Conservation (phyloP, 92 coral and sea anemone species). For the Epizoanthus fatuus region DNA sequence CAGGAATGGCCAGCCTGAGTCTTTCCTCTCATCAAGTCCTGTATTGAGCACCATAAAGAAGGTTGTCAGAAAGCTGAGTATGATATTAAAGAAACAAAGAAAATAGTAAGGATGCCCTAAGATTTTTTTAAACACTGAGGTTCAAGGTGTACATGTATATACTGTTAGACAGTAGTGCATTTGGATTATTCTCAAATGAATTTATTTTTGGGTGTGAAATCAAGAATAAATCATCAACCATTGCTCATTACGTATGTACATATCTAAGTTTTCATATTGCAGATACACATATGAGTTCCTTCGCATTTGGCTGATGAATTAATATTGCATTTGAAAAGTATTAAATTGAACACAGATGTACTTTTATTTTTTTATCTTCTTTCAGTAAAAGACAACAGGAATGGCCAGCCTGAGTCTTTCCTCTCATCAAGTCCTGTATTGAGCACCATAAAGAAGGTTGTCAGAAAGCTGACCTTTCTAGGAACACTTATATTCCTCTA, state of each 20-base stretch:
- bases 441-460: constrained; percentile 26
- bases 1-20: neutral
- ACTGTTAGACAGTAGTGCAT: too few species aligned
- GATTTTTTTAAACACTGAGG: too few species aligned
- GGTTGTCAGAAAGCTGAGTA: constrained; percentile 47
- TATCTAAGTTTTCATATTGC: too few species aligned
- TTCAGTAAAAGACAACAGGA: constrained; percentile 1
- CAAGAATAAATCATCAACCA: neutral
- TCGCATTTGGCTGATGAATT: too few species aligned
- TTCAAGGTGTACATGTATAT: neutral
- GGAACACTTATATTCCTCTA: constrained; percentile 61
- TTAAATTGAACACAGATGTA: too few species aligned
- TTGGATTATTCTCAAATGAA: too few species aligned
- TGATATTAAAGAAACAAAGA: too few species aligned
- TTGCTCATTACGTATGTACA: neutral
- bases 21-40: constrained; percentile 17
- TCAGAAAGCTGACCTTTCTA: constrained; percentile 59
- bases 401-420: neutral
- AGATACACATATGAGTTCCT: too few species aligned
- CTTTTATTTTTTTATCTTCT: neutral
- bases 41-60: constrained; percentile 35
- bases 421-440: constrained; percentile 30
- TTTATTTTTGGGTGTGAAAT: too few species aligned
- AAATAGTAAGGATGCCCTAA: too few species aligned
- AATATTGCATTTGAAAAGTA: too few species aligned